These are phyloP conservation scores for Meta bourneti DNA, from an alignment of 2,888 invertebrate species.

Conservation along the genomic window DNA sequence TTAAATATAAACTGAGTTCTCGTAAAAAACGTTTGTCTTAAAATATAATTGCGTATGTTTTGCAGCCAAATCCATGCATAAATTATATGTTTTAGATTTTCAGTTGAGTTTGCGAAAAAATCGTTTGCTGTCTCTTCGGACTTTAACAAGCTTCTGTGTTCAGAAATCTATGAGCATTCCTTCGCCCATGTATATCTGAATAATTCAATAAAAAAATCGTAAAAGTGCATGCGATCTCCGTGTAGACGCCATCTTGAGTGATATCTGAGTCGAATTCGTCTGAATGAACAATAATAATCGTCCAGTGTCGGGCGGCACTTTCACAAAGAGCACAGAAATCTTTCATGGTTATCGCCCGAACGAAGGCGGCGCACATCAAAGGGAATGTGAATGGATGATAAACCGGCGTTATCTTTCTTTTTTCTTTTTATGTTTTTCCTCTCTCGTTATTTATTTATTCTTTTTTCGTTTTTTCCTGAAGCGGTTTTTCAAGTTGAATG, in stretches of 20 bases:
- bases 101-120: too few species aligned
- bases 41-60: too few species aligned
- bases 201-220: constrained; percentile 50
- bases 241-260: constrained; percentile 72
- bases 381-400: constrained; percentile 72
- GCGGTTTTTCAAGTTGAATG: constrained; percentile 76
- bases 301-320: constrained; percentile 68
- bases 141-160: too few species aligned
- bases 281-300: constrained; percentile 75
- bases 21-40: too few species aligned
- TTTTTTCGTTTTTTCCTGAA: constrained; percentile 53
- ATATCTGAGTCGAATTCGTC: constrained; percentile 69
- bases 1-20: too few species aligned
- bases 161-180: too few species aligned
- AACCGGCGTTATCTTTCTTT: constrained; percentile 75
- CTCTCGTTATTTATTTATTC: constrained; percentile 44
- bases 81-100: too few species aligned
- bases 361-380: constrained; percentile 66
- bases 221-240: constrained; percentile 47
- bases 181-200: not conserved
- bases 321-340: constrained; percentile 68
- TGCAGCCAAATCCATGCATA: too few species aligned
- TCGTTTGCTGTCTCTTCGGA: too few species aligned
- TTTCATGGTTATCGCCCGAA: constrained; percentile 73
- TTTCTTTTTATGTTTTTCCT: constrained; percentile 44